These are phyloP conservation scores for Pocillopora grandis DNA, from an alignment of 92 coral and sea anemone genomes.

Conservation along the genomic window DNA sequence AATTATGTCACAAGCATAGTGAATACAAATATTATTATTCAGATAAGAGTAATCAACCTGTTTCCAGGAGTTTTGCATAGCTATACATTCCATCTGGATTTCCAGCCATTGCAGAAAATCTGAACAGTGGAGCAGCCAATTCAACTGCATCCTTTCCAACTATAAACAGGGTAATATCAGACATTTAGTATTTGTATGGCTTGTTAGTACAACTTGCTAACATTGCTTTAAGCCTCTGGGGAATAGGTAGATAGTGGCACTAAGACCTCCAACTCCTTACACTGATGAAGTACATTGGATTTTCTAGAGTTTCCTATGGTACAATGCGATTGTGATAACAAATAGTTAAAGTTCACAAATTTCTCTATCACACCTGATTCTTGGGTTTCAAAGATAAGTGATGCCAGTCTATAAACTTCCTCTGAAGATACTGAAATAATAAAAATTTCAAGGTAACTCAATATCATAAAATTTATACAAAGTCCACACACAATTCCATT, in stretches of 20 bases:
- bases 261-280: no score
- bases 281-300: no score
- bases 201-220: neutral
- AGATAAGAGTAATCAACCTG: conserved; percentile 43
- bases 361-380: conserved; percentile 49
- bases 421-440: conserved; percentile 74
- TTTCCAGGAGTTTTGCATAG: conserved; percentile 90
- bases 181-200: neutral
- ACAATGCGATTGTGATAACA: no score
- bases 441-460: neutral
- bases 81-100: conserved; percentile 91
- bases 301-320: no score
- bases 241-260: no score
- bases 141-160: conserved; percentile 89
- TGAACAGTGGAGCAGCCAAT: conserved; percentile 87
- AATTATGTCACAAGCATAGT: no score
- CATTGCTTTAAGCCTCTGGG: neutral
- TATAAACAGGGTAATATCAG: conserved; percentile 3
- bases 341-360: no score
- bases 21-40: no score
- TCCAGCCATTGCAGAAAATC: conserved; percentile 86
- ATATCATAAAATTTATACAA: neutral
- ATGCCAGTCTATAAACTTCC: conserved; percentile 86
- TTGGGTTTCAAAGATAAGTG: conserved; percentile 70
- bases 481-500: neutral